Conservation (phyloP, 1,140 invertebrate species). For the Chrysoperla carnea region DNA sequence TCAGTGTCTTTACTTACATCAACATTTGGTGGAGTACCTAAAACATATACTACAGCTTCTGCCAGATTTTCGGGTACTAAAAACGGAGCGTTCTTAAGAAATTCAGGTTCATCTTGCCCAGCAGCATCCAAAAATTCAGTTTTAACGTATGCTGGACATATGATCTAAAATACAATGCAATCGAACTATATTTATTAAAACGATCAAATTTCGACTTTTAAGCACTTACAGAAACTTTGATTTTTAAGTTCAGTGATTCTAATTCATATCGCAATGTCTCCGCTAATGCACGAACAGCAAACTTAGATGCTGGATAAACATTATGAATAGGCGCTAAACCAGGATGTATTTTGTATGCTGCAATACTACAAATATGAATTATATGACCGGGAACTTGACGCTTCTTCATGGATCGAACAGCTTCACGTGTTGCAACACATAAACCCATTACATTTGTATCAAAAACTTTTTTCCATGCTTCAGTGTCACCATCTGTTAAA, state of each 20-base stretch:
- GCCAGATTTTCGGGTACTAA: constrained; percentile 29
- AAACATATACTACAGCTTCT: constrained; percentile 34
- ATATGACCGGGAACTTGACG: constrained; percentile 45
- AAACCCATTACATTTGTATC: constrained; percentile 35
- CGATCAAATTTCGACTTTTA: too few species aligned
- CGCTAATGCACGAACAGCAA: constrained; percentile 44
- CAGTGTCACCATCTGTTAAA: constrained; percentile 10
- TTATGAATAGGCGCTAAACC: constrained; percentile 5
- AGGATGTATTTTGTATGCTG: constrained; percentile 26
- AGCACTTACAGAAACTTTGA: constrained; percentile 43
- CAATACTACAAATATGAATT: constrained; percentile 46
- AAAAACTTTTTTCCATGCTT: constrained; percentile 18
- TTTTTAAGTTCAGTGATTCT: constrained; percentile 28
- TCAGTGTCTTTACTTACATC: constrained; percentile 35
- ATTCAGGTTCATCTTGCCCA: constrained; percentile 12
- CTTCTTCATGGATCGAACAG: constrained; percentile 44
- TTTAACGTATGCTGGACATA: constrained; percentile 38
- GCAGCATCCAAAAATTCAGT: constrained; percentile 30
- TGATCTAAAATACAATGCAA: constrained; percentile 21
- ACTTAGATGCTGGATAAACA: constrained; percentile 48
- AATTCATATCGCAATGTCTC: constrained; percentile 46
- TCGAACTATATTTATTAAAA: too few species aligned
- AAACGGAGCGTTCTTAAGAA: constrained; percentile 10
- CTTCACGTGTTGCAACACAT: constrained; percentile 29
- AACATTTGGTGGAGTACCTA: constrained; percentile 36